Percentiles rank a stretch among this genome's conserved stretches.
Conservation (phyloP, 2,113 vertebrate species). For the Brachypteracias leptosomus region DNA sequence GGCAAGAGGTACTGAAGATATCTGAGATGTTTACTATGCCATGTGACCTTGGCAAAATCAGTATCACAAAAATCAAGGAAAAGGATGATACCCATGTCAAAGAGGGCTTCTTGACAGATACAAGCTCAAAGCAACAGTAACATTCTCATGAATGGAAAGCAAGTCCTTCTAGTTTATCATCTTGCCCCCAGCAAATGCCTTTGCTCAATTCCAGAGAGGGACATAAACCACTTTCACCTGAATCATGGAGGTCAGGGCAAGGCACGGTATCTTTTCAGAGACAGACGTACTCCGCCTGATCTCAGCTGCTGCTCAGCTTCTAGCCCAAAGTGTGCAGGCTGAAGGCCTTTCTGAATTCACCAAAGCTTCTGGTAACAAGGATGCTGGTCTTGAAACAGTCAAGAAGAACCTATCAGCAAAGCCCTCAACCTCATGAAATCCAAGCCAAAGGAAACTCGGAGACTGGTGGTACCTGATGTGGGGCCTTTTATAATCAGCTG, state of each 20-base stretch:
- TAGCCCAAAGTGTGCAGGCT: not conserved
- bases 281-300: not conserved
- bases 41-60: not conserved
- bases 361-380: not conserved
- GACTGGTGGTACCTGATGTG: not conserved
- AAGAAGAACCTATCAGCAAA: not conserved
- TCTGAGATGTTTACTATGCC: not conserved
- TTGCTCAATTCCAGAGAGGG: not conserved
- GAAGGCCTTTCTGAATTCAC: not conserved
- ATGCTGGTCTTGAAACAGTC: not conserved
- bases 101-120: not conserved
- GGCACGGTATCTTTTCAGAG: not conserved
- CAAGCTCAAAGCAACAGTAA: not conserved
- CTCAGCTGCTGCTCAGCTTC: not conserved
- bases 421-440: not conserved
- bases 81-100: not conserved
- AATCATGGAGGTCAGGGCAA: not conserved
- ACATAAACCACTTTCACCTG: not conserved
- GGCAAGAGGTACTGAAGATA: not conserved
- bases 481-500: not conserved
- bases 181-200: not conserved
- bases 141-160: not conserved
- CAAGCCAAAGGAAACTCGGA: not conserved
- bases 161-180: not conserved
- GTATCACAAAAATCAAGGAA: not conserved